phyloP scores from a whole-genome alignment of 2,113 vertebrate genomes.

The Psettodes erumei region DNA sequence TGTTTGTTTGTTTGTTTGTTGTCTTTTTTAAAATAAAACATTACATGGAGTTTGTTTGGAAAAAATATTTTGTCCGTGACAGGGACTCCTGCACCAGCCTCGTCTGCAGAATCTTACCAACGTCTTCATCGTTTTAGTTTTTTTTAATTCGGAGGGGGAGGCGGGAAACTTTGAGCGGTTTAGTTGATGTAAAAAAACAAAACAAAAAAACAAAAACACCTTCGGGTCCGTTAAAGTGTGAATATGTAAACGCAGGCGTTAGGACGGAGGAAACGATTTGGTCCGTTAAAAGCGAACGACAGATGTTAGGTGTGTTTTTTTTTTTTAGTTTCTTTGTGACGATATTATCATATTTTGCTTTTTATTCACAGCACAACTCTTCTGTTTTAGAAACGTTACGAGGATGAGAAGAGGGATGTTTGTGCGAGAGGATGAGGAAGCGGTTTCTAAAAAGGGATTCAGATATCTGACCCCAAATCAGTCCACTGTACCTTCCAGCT shows the following conservation, averaged over 20 bases:
- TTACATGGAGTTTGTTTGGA: background rate
- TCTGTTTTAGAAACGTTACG: background rate
- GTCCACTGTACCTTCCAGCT: constrained; percentile 89
- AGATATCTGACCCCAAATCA: constrained; percentile 15
- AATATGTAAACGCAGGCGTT: constrained; percentile 12
- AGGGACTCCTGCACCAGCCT: constrained; percentile 44
- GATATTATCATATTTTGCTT: too few species aligned
- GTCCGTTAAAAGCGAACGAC: too few species aligned
- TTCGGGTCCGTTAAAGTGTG: constrained; percentile 13
- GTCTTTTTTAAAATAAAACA: too few species aligned
- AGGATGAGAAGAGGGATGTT: background rate
- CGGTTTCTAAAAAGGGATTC: background rate
- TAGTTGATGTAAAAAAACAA: too few species aligned
- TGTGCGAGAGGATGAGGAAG: background rate
- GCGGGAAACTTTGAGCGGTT: too few species aligned
- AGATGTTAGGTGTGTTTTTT: background rate
- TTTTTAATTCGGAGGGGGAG: too few species aligned
- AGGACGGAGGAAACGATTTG: too few species aligned
- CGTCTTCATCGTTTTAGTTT: too few species aligned
- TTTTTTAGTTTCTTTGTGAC: background rate
- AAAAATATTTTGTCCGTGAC: too few species aligned
- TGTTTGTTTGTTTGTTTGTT: background rate
- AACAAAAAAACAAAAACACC: background rate
- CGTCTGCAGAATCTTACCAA: background rate
- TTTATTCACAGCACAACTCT: background rate